Evolutionary conservation across 2,113 vertebrate species (phyloP), one percentile per base, ranked within the genome.

Genomic region (Tetraodon nigroviridis): DNA sequence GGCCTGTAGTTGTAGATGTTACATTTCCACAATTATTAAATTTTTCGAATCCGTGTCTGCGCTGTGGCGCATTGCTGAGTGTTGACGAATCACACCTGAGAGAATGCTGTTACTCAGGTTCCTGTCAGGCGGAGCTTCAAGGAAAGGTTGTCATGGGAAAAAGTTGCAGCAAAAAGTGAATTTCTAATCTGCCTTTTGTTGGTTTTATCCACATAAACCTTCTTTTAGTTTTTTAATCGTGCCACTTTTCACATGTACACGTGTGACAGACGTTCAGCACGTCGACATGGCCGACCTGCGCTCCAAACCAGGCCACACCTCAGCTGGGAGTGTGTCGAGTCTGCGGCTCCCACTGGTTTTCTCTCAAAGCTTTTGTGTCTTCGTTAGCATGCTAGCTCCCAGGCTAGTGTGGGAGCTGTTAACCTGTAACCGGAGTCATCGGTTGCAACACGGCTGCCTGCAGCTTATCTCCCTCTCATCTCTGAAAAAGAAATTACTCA

Each of bases 101-200:
- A 75, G 16, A 51, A 73, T 81, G 78, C 21, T 15, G 80, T 69
- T 56, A 50, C 58, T 67, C 82, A 69, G 74, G 84, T 78, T 81
- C 57, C 51, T 71, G 56, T 37, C 67, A 49, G 58, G 32, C 56
- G 27, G 46, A 40, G 65, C 64, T 56, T 53, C 66, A 52, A 22
- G 61, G 22, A 71, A 40, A 56, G 6, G 32, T 19, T 53, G 48
- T 51, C 32, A 51, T 68, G 58, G 49, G 64, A 69, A 48, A 24
- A 37, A n/a, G 8, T 37, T 55, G 4, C 37, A 27, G 57, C 63
- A 27, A 6, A 16, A 47, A 24, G 12, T 7, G 14, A 49, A 45
- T 50, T 13, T 4, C 42, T 58, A 12, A 40, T 45, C 12, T 27
- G 21, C 20, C 50, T 44, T 2, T 53, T 51, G 27, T 65, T 37